Base-by-base conservation (phyloP, 30 jellyfish, hydroid and myxozoan genomes). In the Catostylus mosaicus region DNA sequence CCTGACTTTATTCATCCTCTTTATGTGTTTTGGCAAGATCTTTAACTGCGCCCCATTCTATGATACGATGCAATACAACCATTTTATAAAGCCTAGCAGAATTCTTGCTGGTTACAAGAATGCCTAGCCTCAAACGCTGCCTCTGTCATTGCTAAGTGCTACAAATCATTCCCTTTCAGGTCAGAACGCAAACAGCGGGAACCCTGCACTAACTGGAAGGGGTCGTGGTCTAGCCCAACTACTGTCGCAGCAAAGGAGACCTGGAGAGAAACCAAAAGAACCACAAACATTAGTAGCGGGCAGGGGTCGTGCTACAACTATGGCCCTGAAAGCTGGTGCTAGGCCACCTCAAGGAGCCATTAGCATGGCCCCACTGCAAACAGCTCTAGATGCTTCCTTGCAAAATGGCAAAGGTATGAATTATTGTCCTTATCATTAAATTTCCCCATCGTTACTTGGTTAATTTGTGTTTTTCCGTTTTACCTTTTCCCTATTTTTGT, bases 271-370 rank as follows among this genome's bases (percentile, higher is more conserved):
- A 16, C 86, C 66, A 36, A 72, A 66, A 35, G 84, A 78, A 37
- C 96, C 62, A 33, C 74, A 31, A 23, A 82, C 46, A 14, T 22
- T 35, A 4, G 72, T 73, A 14, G 73, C 66, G 5, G 92, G 92
- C 16, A 38, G 92, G 37, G 92, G 92, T 47, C 67, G 92, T 24
- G 86, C 84, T 8, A 43, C 54, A 30, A 65, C 66, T 4, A 36
- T 43, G 69, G 16, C 33, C 31, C 37, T 33, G 38, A 40, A 48
- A 38, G 22, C 75, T 30, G 67, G 67, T 26, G 68, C 73, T 22
- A n/a, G 70, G 5, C 34, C 47, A 1, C 24, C 62, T 24, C 50
- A 27, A 1, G 22, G 16, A 24, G 66, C 24, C n/a, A 72, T 37
- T 34, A 33, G 33, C 57, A 65, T 29, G 56, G 9, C 69, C 14